Percentiles rank a stretch among this genome's conserved stretches.
phyloP scores from a whole-genome alignment of 2,113 vertebrate genomes.

The Sitta europaea region DNA sequence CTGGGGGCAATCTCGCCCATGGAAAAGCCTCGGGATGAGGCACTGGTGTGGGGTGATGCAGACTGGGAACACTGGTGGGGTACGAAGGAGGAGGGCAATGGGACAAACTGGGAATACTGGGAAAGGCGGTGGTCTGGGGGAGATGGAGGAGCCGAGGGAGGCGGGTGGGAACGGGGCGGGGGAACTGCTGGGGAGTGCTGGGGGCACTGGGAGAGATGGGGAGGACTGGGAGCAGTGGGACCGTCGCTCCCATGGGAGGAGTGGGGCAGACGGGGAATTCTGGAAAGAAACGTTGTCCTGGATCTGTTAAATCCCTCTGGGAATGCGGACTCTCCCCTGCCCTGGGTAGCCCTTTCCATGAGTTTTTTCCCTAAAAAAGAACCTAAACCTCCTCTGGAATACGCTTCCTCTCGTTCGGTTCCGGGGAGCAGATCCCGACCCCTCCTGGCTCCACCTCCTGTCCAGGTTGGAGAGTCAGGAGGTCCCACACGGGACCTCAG shows the following conservation, averaged over 20 bases:
- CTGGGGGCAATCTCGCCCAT: accelerated
- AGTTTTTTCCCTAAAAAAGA: background rate
- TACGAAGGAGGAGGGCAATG: accelerated
- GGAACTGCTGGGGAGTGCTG: background rate
- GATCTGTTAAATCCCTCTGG: background rate
- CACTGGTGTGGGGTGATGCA: no score
- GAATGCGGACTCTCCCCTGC: no score
- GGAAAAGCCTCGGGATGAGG: background rate
- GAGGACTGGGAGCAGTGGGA: background rate
- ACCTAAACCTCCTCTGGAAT: background rate
- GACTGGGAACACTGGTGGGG: background rate
- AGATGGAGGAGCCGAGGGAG: no score
- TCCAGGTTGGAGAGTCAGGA: accelerated
- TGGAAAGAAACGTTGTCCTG: background rate
- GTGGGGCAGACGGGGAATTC: background rate
- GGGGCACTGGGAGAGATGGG: background rate
- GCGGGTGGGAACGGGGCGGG: background rate
- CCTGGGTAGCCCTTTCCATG: background rate
- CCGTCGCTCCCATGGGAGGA: background rate
- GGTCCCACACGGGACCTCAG: background rate
- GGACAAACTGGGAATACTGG: background rate
- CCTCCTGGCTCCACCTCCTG: background rate
- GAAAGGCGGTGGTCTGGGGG: background rate
- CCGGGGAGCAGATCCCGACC: background rate
- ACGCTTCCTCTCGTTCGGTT: background rate